Evolutionary conservation across 2,797 vertebrate genomes (phyloP).

Genomic region (Trematocara caparti): DNA sequence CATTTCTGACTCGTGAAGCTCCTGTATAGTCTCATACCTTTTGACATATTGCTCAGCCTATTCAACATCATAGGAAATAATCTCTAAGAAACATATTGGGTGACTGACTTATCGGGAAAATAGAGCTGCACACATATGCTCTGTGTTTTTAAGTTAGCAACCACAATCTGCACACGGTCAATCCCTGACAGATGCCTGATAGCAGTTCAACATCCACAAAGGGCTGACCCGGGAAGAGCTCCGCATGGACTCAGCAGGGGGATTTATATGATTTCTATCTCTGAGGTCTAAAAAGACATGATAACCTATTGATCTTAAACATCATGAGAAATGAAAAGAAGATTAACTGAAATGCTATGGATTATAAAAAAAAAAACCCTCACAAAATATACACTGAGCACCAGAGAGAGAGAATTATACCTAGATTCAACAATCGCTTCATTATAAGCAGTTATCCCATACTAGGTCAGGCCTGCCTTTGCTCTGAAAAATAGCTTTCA

Average conservation of each 20-base stretch:
- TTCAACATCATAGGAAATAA: neutral
- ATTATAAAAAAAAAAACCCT: fast-evolving
- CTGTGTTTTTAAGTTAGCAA: neutral
- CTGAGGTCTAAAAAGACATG: neutral
- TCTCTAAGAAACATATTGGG: neutral
- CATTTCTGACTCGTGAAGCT: neutral
- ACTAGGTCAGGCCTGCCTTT: neutral
- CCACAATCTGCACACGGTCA: neutral
- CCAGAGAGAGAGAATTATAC: neutral
- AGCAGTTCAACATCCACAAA: neutral
- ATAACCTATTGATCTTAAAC: neutral
- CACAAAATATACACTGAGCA: neutral
- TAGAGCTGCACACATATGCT: neutral
- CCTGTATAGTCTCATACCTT: neutral
- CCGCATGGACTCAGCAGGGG: neutral
- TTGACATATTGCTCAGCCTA: neutral
- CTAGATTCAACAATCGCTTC: neutral
- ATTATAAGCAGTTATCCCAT: neutral
- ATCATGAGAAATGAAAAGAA: neutral
- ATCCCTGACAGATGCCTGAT: neutral
- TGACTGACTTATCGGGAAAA: neutral
- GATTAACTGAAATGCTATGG: neutral
- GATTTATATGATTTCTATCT: neutral
- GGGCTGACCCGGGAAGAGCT: neutral
- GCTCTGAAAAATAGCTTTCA: neutral